Base-by-base conservation (phyloP, 2,797 vertebrate species). In the Leucoraja ocellata region DNA sequence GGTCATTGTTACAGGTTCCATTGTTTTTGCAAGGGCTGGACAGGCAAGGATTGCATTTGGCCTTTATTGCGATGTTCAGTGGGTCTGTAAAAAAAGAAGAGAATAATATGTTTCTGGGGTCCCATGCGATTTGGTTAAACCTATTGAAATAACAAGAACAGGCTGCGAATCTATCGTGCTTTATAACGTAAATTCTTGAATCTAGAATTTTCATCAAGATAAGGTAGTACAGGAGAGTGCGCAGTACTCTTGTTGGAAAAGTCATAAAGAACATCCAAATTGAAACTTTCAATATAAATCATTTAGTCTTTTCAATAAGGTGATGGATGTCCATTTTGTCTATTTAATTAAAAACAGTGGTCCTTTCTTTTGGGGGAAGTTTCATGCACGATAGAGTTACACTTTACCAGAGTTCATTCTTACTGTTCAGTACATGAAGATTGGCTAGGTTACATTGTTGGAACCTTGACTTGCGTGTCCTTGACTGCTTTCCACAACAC, bases 11-110 rank as follows among this genome's bases (percentile, higher is more conserved):
- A 94, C 99, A 99, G 0, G 98, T 98, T 21, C 98, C 98, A 0
- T 99, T 99, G 96, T 99, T 99, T 95, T 96, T 97, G 94, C 99
- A 99, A 0, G 98, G 98, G 1, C 94, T 94, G 86, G 98, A 97
- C 94, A 99, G 96, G 95, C 99, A 99, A 94, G 98, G 98, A 80
- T 98, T 97, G 91, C 99, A 99, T 96, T 99, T 99, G 84, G 98
- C 97, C 95, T 95, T 95, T 1, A 99, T 96, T 94, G 93, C 96
- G 94, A 99, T 96, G 95, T 99, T 98, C 93, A 96, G 95, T 0
- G 97, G 97, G 76, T 98, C 98, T 99, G 96, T 58, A 95, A 36
- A 83, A 80, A 76, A 32, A 32, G 32, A 39, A 84, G 63, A 39
- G 32, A 23, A 80, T 23, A 65, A 83, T 16, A 39, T 76, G 58